Evolutionary conservation across 2,113 vertebrate genomes (phyloP).

Genomic region (Ploceus nigricollis): DNA sequence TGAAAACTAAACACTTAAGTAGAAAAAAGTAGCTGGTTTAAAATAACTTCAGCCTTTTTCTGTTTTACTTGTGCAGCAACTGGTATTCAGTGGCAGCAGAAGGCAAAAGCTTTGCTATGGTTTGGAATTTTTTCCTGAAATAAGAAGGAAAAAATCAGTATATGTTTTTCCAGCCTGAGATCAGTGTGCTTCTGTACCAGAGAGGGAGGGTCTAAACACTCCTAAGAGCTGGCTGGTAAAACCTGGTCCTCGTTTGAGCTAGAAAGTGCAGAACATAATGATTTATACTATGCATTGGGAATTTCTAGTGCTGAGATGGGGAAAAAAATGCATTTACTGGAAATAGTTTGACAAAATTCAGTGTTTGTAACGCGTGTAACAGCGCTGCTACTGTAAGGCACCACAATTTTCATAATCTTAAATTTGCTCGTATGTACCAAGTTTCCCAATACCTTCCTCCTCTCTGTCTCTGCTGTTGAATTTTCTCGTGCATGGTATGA

Average conservation of each 20-base stretch:
- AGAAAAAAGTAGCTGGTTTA: neutral
- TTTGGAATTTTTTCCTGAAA: neutral
- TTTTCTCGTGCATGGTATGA: neutral
- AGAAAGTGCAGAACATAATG: neutral
- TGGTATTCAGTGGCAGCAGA: neutral
- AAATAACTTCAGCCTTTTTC: neutral
- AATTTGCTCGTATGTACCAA: neutral
- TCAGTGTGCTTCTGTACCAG: neutral
- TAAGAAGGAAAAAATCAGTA: neutral
- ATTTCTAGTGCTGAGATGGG: neutral
- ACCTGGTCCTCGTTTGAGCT: neutral
- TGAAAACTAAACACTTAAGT: neutral
- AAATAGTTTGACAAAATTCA: neutral
- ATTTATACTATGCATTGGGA: neutral
- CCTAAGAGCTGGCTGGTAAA: neutral
- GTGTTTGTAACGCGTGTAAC: neutral
- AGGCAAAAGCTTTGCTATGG: neutral
- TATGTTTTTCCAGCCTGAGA: neutral
- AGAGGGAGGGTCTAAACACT: neutral
- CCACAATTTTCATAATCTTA: neutral
- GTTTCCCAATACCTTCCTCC: neutral
- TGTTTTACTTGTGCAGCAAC: neutral
- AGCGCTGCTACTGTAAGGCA: neutral
- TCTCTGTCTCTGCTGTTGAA: neutral
- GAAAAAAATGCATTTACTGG: neutral